Evolutionary conservation across 1,140 invertebrate species (phyloP), one percentile per base, ranked within the genome.

Genomic region (Brachionus rubens): DNA sequence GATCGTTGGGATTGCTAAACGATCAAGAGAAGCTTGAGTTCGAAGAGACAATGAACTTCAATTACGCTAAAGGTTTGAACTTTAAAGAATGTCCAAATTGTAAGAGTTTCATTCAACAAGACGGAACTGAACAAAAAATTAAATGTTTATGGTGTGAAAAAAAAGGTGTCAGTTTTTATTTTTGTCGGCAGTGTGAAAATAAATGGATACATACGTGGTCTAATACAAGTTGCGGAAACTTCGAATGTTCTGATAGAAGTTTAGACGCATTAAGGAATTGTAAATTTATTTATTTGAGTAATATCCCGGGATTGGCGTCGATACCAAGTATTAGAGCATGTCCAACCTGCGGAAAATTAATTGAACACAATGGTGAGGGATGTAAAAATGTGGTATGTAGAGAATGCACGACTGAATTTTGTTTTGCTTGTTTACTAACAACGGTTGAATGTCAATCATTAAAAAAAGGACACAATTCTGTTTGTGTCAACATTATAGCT

Each of bases 281-380:
- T 30, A 30, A 56, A 26, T 56, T 56, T 30, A 56, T 56, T 28
- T 26, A 30, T 26, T 56, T 56, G 52, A 14, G 24, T 30, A 30
- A 7, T 30, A 28, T 21, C 30, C 21, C 21, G 14, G n/a, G n/a
- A 28, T 56, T 56, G 26, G 52, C 24, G 0, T 28, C n/a, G 12
- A 30, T 56, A 28, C 52, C 52, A n/a, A 56, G 24, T 56, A n/a
- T 56, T 1, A 56, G 52, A 56, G 52, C 52, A n/a, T 56, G 52
- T 56, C 52, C 52, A 5, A 9, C 28, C n/a, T 56, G 52, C 30
- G 52, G 30, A 4, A 26, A 26, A 56, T 28, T 56, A n/a, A 14
- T 56, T 10, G 52, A 56, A 56, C 52, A 56, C 24, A n/a, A 56
- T 56, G 52, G 52, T 28, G 2, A 26, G n/a, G 52, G 52, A n/a